Conservation (phyloP, 53 echinoderm and acorn worm species). For the Patiria pectinifera region DNA sequence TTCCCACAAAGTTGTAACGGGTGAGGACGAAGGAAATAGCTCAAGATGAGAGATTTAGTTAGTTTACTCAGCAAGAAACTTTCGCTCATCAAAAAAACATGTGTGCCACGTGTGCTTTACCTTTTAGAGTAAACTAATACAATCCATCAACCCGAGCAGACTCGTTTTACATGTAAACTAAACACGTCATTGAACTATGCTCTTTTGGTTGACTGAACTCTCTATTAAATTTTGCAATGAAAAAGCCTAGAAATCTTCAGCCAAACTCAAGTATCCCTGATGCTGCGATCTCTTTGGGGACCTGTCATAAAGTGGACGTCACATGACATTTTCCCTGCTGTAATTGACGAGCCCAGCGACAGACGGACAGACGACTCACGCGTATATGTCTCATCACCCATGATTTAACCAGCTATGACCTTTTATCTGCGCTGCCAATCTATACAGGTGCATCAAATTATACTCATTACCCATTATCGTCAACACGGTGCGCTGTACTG, state of each 20-base stretch:
- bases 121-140: not conserved
- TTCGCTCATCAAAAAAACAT: not conserved
- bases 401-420: constrained; percentile 23
- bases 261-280: not conserved
- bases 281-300: not conserved
- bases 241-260: not conserved
- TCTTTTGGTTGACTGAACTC: not conserved
- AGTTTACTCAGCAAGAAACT: not conserved
- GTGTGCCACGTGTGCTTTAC: not conserved
- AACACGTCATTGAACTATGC: not conserved
- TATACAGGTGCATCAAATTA: constrained; percentile 31
- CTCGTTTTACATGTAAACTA: not conserved
- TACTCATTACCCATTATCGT: constrained; percentile 31
- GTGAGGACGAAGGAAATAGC: too few species aligned
- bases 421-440: not conserved
- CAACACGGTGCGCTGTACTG: not conserved
- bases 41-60: too few species aligned
- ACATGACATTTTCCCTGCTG: constrained; percentile 14
- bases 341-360: constrained; percentile 25
- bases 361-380: constrained; percentile 42
- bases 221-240: not conserved
- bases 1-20: too few species aligned
- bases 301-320: not conserved
- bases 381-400: constrained; percentile 26
- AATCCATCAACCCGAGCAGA: not conserved